Conservation (phyloP, 2,888 invertebrate species). For the Ichneumoninae sp. region DNA sequence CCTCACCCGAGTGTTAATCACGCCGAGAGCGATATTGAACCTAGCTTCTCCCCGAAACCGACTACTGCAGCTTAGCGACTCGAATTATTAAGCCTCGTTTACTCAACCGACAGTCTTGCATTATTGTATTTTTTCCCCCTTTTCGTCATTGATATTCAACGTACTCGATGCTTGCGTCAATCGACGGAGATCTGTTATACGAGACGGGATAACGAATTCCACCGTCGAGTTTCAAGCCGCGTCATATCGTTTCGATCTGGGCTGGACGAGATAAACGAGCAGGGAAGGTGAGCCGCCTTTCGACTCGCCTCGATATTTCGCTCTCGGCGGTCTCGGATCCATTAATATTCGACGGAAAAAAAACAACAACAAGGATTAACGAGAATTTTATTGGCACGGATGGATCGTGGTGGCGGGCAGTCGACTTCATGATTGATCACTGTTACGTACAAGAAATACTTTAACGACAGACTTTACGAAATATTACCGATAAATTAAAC, state of each 20-base stretch:
- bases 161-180: not conserved
- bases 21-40: conserved; percentile 42
- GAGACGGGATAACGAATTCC: not conserved
- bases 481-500: not conserved
- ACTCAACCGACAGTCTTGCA: not conserved
- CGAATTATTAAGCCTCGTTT: not conserved
- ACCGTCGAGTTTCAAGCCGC: not conserved
- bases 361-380: not conserved
- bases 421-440: not conserved
- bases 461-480: not conserved
- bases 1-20: conserved; percentile 72
- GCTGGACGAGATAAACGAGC: conserved; percentile 8
- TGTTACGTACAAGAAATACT: not conserved
- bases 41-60: conserved; percentile 11
- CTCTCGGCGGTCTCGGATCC: not conserved
- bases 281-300: conserved; percentile 3
- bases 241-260: not conserved
- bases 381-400: not conserved
- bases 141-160: not conserved
- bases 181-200: not conserved
- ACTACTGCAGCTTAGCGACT: not conserved
- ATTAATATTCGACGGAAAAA: not conserved
- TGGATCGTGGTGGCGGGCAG: not conserved
- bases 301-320: not conserved
- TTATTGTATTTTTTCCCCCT: not conserved